These are phyloP conservation scores for Trypoxylus dichotomus DNA, from an alignment of 1,140 invertebrate species.

Conservation along the genomic window DNA sequence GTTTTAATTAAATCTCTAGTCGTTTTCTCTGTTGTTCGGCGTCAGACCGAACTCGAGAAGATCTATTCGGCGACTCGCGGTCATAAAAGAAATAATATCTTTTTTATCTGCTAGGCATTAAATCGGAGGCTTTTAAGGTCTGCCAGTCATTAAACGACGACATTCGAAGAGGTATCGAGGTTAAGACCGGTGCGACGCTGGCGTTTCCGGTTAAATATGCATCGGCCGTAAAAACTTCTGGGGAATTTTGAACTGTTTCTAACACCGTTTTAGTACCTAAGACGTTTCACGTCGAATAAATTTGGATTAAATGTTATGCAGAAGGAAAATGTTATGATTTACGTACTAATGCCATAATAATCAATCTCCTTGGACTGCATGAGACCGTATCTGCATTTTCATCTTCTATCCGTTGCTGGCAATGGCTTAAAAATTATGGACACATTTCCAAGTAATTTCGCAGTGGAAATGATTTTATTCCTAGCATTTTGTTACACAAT, in stretches of 20 bases:
- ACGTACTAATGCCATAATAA: too few species aligned
- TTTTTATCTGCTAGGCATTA: background rate
- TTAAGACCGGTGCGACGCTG: background rate
- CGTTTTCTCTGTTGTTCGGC: background rate
- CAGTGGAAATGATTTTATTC: too few species aligned
- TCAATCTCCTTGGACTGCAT: too few species aligned
- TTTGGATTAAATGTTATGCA: too few species aligned
- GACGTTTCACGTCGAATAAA: too few species aligned
- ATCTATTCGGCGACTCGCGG: background rate
- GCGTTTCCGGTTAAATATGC: background rate
- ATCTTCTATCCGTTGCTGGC: too few species aligned
- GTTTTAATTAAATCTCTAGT: background rate
- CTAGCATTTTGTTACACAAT: too few species aligned
- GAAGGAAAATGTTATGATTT: too few species aligned
- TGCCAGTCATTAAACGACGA: background rate
- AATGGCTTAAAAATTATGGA: too few species aligned
- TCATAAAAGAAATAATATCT: constrained; percentile 4
- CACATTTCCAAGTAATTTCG: too few species aligned
- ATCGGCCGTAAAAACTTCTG: background rate
- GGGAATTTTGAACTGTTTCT: background rate
- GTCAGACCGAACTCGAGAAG: background rate
- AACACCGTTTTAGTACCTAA: background rate
- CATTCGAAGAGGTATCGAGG: background rate
- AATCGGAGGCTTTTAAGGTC: background rate
- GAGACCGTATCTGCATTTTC: too few species aligned